Evolutionary conservation across 1,140 invertebrate species (phyloP).

Genomic region (Brachionus plicatilis): DNA sequence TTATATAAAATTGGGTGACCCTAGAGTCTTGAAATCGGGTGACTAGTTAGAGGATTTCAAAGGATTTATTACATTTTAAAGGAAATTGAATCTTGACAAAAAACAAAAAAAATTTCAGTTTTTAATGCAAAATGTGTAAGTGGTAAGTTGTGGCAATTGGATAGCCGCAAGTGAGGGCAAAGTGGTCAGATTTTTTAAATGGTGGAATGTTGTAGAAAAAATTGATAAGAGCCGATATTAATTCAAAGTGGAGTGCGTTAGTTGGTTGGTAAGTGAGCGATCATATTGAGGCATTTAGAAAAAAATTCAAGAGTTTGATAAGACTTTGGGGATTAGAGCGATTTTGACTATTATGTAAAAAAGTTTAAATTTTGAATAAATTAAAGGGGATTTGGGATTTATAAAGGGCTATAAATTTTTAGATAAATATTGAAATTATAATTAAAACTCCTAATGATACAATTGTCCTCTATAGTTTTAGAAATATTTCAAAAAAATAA

Average conservation of each 20-base stretch:
- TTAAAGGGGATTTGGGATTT: slow-evolving; percentile 28
- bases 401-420: not conserved
- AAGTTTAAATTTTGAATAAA: slow-evolving; percentile 34
- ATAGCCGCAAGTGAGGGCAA: not conserved
- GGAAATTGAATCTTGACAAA: not conserved
- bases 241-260: not conserved
- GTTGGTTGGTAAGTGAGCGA: not conserved
- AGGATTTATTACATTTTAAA: not conserved
- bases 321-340: slow-evolving; percentile 23
- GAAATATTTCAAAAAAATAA: slow-evolving; percentile 1
- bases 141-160: not conserved
- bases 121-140: not conserved
- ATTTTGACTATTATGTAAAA: slow-evolving; percentile 13
- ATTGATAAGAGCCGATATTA: not conserved
- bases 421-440: slow-evolving; percentile 37
- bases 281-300: not conserved
- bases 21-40: not conserved
- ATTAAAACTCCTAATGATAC: slow-evolving; percentile 34
- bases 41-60: not conserved
- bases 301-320: not conserved
- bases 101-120: not conserved
- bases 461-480: slow-evolving; percentile 24
- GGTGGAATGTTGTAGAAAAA: not conserved
- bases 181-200: not conserved
- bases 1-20: not conserved